Evolutionary conservation across 2,797 vertebrate species (phyloP).

Genomic region (Scolopax bukidnonensis): DNA sequence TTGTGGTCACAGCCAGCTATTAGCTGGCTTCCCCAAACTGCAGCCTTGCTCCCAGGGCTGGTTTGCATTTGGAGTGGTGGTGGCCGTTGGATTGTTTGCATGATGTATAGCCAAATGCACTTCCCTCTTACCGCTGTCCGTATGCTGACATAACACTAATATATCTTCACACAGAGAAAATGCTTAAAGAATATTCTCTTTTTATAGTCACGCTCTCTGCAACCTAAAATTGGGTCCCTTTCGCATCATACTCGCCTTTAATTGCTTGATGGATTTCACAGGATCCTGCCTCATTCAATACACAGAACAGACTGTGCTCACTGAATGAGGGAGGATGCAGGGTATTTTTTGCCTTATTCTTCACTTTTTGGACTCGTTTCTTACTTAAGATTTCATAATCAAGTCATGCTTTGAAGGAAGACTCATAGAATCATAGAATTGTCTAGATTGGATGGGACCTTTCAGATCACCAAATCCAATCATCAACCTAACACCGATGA

Average conservation of each 20-base stretch:
- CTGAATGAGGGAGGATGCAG: not conserved
- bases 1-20: not conserved
- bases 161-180: not conserved
- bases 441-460: not conserved
- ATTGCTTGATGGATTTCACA: constrained; percentile 56
- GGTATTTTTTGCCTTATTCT: not conserved
- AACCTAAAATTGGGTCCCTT: not conserved
- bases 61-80: not conserved
- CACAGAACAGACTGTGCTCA: not conserved
- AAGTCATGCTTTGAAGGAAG: not conserved
- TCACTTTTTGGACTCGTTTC: not conserved
- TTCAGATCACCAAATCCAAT: not conserved
- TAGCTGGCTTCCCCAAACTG: not conserved
- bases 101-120: not conserved
- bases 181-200: not conserved
- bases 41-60: not conserved
- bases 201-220: not conserved
- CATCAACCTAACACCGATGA: not conserved
- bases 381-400: not conserved
- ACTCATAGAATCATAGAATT: not conserved
- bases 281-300: not conserved
- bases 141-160: not conserved
- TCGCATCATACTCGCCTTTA: constrained; percentile 1
- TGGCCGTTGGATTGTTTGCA: not conserved
- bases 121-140: not conserved